Conservation (phyloP, 2,113 vertebrate species). For the Tachysurus fulvidraco region DNA sequence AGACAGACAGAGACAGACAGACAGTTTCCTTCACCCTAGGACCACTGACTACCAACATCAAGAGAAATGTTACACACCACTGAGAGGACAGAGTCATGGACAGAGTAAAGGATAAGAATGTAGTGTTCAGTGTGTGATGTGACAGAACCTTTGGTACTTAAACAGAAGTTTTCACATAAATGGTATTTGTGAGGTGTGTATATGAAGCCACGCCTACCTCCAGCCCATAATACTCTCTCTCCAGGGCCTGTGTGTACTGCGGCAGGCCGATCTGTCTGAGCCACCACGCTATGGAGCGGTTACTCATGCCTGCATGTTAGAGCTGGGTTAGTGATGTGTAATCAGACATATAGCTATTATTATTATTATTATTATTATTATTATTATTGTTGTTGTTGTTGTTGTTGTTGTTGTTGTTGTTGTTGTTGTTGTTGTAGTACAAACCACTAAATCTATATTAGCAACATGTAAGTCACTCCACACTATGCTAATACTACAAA, state of each 20-base stretch:
- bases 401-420: too few relatives aligned
- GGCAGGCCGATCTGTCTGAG: slow-evolving; percentile 70
- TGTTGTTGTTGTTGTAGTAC: background rate
- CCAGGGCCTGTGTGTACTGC: slow-evolving; percentile 72
- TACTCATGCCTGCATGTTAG: slow-evolving; percentile 68
- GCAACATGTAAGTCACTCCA: background rate
- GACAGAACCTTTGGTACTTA: background rate
- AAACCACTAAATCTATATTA: background rate
- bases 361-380: too few relatives aligned
- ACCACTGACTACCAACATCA: background rate
- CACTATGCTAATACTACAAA: background rate
- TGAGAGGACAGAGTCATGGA: background rate
- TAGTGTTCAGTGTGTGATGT: background rate
- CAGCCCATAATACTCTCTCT: slow-evolving; percentile 73
- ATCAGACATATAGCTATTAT: too few relatives aligned
- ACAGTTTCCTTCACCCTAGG: background rate
- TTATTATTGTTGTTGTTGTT: too few relatives aligned
- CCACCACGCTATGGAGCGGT: slow-evolving; percentile 78
- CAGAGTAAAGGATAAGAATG: background rate
- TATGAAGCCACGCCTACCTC: slow-evolving; percentile 62
- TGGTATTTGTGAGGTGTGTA: background rate
- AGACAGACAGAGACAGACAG: background rate
- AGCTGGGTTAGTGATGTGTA: background rate
- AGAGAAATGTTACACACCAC: background rate
- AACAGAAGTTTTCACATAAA: background rate